Evolutionary conservation across 64 coral and sea anemone genomes (phyloP), one percentile per base, ranked within the genome.

Genomic region (Trachythela sp.): DNA sequence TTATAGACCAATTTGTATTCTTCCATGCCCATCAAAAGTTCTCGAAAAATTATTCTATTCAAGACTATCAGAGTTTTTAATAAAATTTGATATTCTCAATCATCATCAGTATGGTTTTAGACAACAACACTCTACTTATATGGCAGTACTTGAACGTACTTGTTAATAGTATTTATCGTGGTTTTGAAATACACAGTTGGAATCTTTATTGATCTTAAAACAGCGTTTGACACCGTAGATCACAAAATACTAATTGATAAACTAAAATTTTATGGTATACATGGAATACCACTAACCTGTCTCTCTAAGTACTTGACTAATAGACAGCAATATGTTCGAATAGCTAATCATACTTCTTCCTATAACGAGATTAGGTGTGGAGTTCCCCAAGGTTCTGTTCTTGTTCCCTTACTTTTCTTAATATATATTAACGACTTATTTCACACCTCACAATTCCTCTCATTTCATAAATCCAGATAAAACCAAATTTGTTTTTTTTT

Each of bases 41-140:
- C 49, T 86, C 5, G 85, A 86, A 54, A 86, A 86, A 86, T 84
- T 84, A 37, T 84, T 84, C n/a, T 84, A 15, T 37, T 84, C 10
- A 26, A 1, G 48, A 52, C 49, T 86, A 31, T 86, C 22, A 31
- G 13, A 9, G 7, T 86, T 86, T n/a, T 0, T 86, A 34, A 58
- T 11, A 27, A 26, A 70, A 8, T 70, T 70, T 8, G 24, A 70
- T 70, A 70, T n/a, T 32, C 64, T 70, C 8, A 70, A 70, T n/a
- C 20, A 70, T 26, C 18, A 70, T 22, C 64, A 70, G 24, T 70
- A 70, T 70, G 64, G 64, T 22, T 70, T 70, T n/a, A 22, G 20
- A 8, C 18, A 70, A 70, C 18, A 70, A 5, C 24, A 70, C 30
- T 52, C 85, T 87, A 87, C 85, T 29, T 54, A 54, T 22, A 54